These are phyloP conservation scores for Carcharodon carcharias DNA, from an alignment of 2,797 vertebrate genomes.

Conservation along the genomic window DNA sequence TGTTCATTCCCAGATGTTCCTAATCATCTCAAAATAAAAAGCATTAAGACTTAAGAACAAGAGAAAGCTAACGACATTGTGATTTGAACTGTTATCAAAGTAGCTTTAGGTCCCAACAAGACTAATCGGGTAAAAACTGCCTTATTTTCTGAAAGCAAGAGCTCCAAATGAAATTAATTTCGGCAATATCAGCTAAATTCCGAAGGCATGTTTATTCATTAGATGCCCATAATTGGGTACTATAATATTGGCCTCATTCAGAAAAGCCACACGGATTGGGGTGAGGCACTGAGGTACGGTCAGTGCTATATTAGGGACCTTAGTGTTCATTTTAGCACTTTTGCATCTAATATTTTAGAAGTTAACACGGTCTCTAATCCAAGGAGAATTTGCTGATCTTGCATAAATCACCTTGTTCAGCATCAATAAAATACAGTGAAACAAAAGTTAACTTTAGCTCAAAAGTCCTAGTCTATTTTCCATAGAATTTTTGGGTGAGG, in stretches of 20 bases:
- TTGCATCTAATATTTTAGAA: neutral
- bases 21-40: neutral
- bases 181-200: neutral
- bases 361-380: neutral
- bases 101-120: neutral
- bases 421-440: no score
- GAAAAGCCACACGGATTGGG: neutral
- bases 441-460: no score
- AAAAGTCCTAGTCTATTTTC: no score
- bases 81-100: neutral
- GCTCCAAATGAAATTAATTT: neutral
- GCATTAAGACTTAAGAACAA: neutral
- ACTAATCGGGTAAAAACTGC: neutral
- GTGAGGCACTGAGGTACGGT: neutral
- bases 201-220: neutral
- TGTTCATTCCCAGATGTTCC: neutral
- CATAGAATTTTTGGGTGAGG: no score
- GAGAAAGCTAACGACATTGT: neutral
- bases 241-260: neutral
- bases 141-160: neutral
- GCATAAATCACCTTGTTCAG: neutral
- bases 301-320: neutral
- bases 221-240: no score
- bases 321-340: neutral
- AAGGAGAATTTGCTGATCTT: neutral